phyloP scores from a whole-genome alignment of 2,113 vertebrate genomes.

The Peucedramus taeniatus region DNA sequence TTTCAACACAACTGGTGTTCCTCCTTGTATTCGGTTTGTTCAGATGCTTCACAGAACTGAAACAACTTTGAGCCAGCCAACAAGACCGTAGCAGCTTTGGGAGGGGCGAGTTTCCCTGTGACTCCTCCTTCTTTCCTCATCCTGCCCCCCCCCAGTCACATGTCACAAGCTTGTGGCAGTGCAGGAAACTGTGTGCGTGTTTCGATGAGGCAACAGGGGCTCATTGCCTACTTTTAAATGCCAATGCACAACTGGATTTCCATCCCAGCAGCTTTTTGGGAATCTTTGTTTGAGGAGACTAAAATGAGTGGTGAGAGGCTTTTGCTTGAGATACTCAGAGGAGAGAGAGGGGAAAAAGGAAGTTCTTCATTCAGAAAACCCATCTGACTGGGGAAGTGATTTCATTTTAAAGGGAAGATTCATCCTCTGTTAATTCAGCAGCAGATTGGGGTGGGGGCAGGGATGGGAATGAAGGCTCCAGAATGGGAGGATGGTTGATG shows the following conservation, averaged over 20 bases:
- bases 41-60: slow-evolving; percentile 14
- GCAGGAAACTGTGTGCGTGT: not conserved
- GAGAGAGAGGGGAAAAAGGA: not conserved
- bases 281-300: not conserved
- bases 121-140: slow-evolving; percentile 22
- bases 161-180: not conserved
- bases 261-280: not conserved
- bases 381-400: not conserved
- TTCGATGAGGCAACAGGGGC: not conserved
- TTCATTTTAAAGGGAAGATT: not conserved
- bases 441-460: not conserved
- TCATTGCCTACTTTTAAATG: not conserved
- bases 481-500: not conserved
- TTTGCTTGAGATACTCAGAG: not conserved
- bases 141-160: not conserved
- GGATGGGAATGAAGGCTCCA: not conserved
- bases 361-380: slow-evolving; percentile 14
- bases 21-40: not conserved
- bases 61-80: not conserved
- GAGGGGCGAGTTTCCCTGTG: not conserved
- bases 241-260: not conserved
- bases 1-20: not conserved
- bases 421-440: not conserved
- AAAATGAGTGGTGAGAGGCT: not conserved
- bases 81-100: not conserved